Percentiles rank a stretch among this genome's conserved stretches.
Evolutionary conservation across 2,888 invertebrate species (phyloP).

Genomic region (Sympetrum striolatum): DNA sequence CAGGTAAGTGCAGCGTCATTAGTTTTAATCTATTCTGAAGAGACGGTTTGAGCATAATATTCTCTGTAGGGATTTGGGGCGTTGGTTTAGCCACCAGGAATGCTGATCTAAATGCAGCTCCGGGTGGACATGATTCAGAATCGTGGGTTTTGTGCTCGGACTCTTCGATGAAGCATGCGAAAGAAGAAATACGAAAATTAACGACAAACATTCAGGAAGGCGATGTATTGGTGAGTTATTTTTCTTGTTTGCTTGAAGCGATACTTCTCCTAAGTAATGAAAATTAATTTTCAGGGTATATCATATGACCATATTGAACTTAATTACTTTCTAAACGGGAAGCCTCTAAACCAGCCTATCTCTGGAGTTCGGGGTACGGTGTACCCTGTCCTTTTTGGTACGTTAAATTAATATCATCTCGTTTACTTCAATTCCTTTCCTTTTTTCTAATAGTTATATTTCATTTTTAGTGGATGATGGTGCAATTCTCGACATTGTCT

Average conservation of each 20-base stretch:
- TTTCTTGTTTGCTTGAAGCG: not conserved
- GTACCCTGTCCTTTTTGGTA: slow-evolving; percentile 92
- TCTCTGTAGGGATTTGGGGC: slow-evolving; percentile 76
- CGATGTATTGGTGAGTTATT: slow-evolving; percentile 76
- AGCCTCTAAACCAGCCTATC: slow-evolving; percentile 82
- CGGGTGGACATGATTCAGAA: slow-evolving; percentile 86
- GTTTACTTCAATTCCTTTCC: not conserved
- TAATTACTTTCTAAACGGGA: slow-evolving; percentile 93
- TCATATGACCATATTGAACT: slow-evolving; percentile 96
- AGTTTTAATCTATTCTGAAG: not conserved
- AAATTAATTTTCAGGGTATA: slow-evolving; percentile 70
- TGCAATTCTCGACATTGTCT: slow-evolving; percentile 93
- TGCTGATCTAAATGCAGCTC: slow-evolving; percentile 83
- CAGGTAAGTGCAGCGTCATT: slow-evolving; percentile 65
- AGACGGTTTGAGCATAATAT: not conserved
- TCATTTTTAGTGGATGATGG: slow-evolving; percentile 90
- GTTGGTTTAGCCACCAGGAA: slow-evolving; percentile 91
- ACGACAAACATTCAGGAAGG: slow-evolving; percentile 81
- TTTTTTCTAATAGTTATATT: slow-evolving; percentile 26
- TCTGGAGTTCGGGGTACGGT: slow-evolving; percentile 89
- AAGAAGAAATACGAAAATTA: slow-evolving; percentile 76
- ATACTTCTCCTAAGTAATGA: not conserved
- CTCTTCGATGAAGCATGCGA: slow-evolving; percentile 84
- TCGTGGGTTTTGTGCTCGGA: slow-evolving; percentile 95
- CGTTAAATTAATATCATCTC: slow-evolving; percentile 45